Conservation (phyloP, 2,797 vertebrate species). For the Setipinna tenuifilis region DNA sequence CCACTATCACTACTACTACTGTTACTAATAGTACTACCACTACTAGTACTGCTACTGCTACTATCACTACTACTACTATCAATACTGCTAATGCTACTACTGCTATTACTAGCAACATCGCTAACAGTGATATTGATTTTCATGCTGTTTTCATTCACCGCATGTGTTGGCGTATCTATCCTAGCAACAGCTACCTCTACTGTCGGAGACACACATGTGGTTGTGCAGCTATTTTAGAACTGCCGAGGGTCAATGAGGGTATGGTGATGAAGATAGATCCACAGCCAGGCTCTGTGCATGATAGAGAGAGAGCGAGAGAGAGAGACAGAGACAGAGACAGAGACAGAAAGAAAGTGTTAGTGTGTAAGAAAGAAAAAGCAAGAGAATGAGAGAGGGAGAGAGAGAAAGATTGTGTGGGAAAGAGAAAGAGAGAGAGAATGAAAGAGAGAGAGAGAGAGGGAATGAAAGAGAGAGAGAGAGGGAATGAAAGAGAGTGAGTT, state of each 20-base stretch:
- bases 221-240: slow-evolving; percentile 15
- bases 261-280: slow-evolving; percentile 22
- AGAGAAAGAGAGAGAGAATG: slow-evolving; percentile 32
- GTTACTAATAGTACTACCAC: too few relatives aligned
- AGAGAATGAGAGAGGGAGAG: slow-evolving; percentile 20
- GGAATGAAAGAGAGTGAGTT: slow-evolving; percentile 35
- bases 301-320: slow-evolving; percentile 51
- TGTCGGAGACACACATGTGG: not conserved
- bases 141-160: slow-evolving; percentile 10
- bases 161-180: not conserved
- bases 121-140: not conserved
- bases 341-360: slow-evolving; percentile 39
- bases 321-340: slow-evolving; percentile 45
- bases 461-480: slow-evolving; percentile 45
- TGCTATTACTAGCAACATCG: not conserved
- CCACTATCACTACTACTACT: too few relatives aligned
- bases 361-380: slow-evolving; percentile 36
- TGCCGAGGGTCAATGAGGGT: slow-evolving; percentile 9
- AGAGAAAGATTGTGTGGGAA: slow-evolving; percentile 13
- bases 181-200: slow-evolving; percentile 22
- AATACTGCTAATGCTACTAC: not conserved
- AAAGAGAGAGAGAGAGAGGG: slow-evolving; percentile 45
- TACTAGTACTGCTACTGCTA: too few relatives aligned
- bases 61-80: too few relatives aligned
- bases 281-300: slow-evolving; percentile 32